Conservation (phyloP, 64 coral and sea anemone genomes). For the Stichodactyla helianthus region DNA sequence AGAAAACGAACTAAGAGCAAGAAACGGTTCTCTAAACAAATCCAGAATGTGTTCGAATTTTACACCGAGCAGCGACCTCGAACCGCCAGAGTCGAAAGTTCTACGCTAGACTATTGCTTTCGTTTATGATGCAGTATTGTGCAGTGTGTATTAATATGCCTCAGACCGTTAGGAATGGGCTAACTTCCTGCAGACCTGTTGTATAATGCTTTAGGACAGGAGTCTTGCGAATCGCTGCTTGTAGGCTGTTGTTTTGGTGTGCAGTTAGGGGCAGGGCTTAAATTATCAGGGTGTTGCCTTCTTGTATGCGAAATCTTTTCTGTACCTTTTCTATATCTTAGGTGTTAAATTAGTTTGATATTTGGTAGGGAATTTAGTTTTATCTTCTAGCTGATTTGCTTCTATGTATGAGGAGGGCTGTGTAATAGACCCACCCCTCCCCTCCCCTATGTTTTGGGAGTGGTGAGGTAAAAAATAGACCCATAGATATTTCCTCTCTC, state of each 20-base stretch:
- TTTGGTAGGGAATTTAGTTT: not conserved
- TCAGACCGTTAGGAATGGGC: not conserved
- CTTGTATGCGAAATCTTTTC: not conserved
- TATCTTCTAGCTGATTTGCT: not conserved
- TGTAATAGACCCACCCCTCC: not conserved
- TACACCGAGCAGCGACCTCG: not conserved
- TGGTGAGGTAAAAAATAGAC: not conserved
- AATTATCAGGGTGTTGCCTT: not conserved
- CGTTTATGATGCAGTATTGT: not conserved
- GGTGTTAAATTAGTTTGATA: not conserved
- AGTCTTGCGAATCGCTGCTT: not conserved
- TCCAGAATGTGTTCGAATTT: constrained; percentile 17
- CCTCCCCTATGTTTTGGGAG: not conserved
- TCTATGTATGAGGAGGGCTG: not conserved
- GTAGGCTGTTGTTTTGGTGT: constrained; percentile 8
- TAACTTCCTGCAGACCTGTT: not conserved
- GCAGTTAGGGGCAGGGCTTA: not conserved
- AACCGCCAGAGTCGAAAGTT: constrained; percentile 11
- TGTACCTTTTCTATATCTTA: not conserved
- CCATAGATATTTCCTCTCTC: not conserved
- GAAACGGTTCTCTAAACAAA: not conserved
- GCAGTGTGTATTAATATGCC: not conserved
- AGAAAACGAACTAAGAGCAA: not conserved
- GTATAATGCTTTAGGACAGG: not conserved
- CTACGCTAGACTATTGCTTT: not conserved